Base-by-base conservation (phyloP, 2,113 vertebrate genomes). In the Caranx ignobilis region DNA sequence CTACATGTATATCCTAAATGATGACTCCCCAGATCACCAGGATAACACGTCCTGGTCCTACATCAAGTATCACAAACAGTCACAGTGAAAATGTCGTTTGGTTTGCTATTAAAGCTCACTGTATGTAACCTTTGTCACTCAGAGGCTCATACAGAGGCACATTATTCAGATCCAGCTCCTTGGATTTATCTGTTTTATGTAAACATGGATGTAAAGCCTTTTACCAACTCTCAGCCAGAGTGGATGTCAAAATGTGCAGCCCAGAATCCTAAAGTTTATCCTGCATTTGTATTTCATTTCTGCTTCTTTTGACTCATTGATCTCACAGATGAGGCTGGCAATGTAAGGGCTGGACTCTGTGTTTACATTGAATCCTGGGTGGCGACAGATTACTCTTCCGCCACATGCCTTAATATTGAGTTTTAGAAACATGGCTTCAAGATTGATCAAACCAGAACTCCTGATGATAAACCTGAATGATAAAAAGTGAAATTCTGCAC, bases 401-500 rank as follows among this genome's bases (percentile, higher is more conserved):
- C 32, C 31, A 6, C 21, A 13, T 54, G 68, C 54, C 64, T 74
- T 85, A 85, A 85, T 12, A 35, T 19, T 82, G 2, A 76, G 37
- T 82, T 82, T 79, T 34, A 31, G 31, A 45, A 79, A 72, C 72
- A 45, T 50, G 13, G 57, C 55, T 9, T 34, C 6, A 7, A 68
- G 5, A 34, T 18, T 13, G 41, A 63, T 50, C 15, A 31, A 48
- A 50, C 21, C 35, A n/a, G 3, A 59, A 64, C n/a, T 45, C 41
- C 3, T 3, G 9, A 19, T 16, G 6, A 54, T 47, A 45, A 21
- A 61, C 31, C 57, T 21, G 8, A 71, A 43, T 19, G 5, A 56
- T 45, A 41, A 34, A 57, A 18, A 9, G 6, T 32, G 9, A 64
- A 61, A 64, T 34, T 65, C n/a, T 12, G 16, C 4, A 45, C 50